Conservation (phyloP, 2,113 vertebrate genomes). For the Crotalus tigris region DNA sequence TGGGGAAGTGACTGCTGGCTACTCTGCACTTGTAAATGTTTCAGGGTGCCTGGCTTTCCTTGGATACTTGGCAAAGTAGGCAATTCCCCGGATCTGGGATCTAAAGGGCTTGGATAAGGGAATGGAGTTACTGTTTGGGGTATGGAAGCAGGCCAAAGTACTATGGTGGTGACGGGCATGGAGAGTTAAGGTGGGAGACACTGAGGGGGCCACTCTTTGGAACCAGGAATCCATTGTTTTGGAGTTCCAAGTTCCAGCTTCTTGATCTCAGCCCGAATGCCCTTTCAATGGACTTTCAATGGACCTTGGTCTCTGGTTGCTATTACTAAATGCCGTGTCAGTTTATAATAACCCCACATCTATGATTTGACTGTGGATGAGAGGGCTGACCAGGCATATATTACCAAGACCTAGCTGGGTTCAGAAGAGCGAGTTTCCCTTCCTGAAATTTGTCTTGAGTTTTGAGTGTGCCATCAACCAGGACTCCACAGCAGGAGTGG, state of each 20-base stretch:
- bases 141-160: not conserved
- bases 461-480: not conserved
- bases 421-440: not conserved
- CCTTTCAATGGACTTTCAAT: not conserved
- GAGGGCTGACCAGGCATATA: not conserved
- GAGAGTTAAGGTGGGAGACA: no score
- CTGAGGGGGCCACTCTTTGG: not conserved
- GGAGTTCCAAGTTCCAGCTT: not conserved
- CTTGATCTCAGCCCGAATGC: not conserved
- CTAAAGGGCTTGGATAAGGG: not conserved
- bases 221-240: not conserved
- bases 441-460: not conserved
- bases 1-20: not conserved
- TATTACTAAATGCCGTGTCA: not conserved
- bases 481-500: not conserved
- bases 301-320: not conserved
- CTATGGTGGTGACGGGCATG: not conserved
- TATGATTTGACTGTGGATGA: not conserved
- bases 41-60: not conserved
- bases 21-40: not conserved
- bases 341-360: not conserved
- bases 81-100: not conserved
- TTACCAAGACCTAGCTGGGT: not conserved
- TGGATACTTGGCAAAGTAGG: not conserved
- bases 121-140: not conserved